Evolutionary conservation across 2,797 vertebrate genomes (phyloP).

Genomic region (Myiotriccus ornatus): DNA sequence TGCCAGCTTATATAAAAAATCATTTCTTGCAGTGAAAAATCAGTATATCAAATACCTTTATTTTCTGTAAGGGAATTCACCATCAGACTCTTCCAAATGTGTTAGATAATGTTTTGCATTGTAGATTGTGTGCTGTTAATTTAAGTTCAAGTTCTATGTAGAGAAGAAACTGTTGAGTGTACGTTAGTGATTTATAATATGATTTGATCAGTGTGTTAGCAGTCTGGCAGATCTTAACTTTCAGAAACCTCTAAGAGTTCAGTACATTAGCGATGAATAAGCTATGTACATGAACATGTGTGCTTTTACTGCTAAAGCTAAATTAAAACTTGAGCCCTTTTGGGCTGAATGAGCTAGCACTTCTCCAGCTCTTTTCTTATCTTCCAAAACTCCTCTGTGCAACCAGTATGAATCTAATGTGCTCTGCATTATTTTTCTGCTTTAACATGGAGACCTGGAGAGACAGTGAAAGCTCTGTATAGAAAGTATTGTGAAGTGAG

Average conservation of each 20-base stretch:
- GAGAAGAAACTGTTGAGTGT: not conserved
- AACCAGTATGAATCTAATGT: slow-evolving; percentile 43
- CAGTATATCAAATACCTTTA: not conserved
- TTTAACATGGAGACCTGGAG: slow-evolving; percentile 62
- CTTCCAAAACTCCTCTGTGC: not conserved
- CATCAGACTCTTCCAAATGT: not conserved
- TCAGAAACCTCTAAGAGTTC: not conserved
- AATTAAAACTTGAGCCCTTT: slow-evolving; percentile 63
- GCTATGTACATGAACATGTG: not conserved
- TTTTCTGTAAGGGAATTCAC: not conserved
- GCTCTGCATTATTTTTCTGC: slow-evolving; percentile 48
- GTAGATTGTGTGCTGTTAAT: not conserved
- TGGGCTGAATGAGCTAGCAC: slow-evolving; percentile 16
- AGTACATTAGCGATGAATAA: not conserved
- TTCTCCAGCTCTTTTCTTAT: slow-evolving; percentile 34
- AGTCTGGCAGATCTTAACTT: not conserved
- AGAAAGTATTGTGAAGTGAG: slow-evolving; percentile 53
- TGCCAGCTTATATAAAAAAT: not conserved
- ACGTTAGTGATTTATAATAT: slow-evolving; percentile 6
- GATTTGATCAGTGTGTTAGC: slow-evolving; percentile 22
- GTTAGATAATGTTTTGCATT: not conserved
- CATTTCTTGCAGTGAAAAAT: not conserved
- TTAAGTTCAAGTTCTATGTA: not conserved
- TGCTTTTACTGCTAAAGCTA: slow-evolving; percentile 33
- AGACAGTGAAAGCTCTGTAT: slow-evolving; percentile 46